Evolutionary conservation across 2,113 vertebrate species (phyloP), one percentile per base, ranked within the genome.

Genomic region (Silurus meridionalis): DNA sequence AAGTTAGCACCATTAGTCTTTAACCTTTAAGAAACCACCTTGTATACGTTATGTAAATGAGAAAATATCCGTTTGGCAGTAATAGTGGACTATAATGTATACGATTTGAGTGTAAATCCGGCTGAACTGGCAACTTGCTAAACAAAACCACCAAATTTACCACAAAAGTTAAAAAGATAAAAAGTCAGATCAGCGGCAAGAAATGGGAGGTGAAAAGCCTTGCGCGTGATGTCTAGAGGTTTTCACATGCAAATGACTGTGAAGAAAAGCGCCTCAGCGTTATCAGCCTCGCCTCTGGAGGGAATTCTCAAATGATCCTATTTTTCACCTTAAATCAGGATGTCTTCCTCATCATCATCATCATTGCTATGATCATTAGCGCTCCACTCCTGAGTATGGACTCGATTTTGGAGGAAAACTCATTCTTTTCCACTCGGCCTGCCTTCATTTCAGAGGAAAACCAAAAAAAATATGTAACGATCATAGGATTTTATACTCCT

Each of bases 391-490:
- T 66, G 86, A 87, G 79, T 64, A 81, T 72, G 89, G 87, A 87
- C 90, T 85, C 90, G 91, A 90, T 92, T 93, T 92, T 88, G 90
- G 91, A 80, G 58, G 71, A 72, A 90, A 81, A 86, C 46, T 52
- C 37, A 66, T 87, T 72, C 52, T 85, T 83, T 37, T 37, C 37
- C 37, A 67, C 63, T 81, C 66, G 23, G 17, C 28, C 57, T 67
- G 85, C 28, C 74, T 57, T 63, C 28, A 17, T 63, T 78, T 80
- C 74, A 60, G 25, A 71, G n/a, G 61, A 11, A 15, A 28, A 11
- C 14, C 14, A 14, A 14, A 80, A 50, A 75, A 63, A 10, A 13
- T n/a, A n/a, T n/a, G n/a, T n/a, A 75, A 53, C 2, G 58, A 80
- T 82, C 69, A 23, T 58, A n/a, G 78, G 28, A 74, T 83, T 79